Conservation (phyloP, 2,888 invertebrate species). For the Frankliniella intonsa region DNA sequence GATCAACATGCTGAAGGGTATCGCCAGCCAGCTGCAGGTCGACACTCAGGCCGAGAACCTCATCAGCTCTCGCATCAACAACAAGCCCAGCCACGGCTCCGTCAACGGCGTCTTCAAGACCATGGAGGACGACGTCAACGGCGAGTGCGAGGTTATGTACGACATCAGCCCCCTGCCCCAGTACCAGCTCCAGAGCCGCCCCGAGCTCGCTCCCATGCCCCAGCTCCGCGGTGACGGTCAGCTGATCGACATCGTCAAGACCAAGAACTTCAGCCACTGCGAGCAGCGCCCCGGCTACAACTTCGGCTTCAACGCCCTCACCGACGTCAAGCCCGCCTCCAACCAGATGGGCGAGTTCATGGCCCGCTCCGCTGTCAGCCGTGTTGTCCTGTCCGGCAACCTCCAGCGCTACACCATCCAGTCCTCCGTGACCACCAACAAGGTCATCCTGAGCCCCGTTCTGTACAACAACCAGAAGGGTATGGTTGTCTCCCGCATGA, state of each 20-base stretch:
- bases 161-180: slow-evolving; percentile 58
- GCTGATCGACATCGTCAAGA: slow-evolving; percentile 60
- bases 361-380: slow-evolving; percentile 53
- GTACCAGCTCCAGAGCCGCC: slow-evolving; percentile 53
- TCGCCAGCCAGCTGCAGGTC: slow-evolving; percentile 64
- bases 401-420: slow-evolving; percentile 59
- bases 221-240: slow-evolving; percentile 47
- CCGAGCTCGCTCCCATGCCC: slow-evolving; percentile 51
- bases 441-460: slow-evolving; percentile 45
- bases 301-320: slow-evolving; percentile 57
- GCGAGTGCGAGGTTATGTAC: slow-evolving; percentile 66
- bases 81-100: slow-evolving; percentile 41
- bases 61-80: slow-evolving; percentile 47
- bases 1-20: slow-evolving; percentile 64
- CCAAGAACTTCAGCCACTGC: slow-evolving; percentile 60
- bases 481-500: slow-evolving; percentile 58
- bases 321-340: slow-evolving; percentile 52
- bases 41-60: slow-evolving; percentile 57
- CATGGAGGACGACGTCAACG: slow-evolving; percentile 67
- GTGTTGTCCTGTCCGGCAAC: slow-evolving; percentile 54
- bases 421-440: slow-evolving; percentile 57
- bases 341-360: slow-evolving; percentile 54
- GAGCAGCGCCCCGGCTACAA: slow-evolving; percentile 60
- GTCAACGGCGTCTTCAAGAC: slow-evolving; percentile 55
- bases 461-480: slow-evolving; percentile 57